These are phyloP conservation scores for Anastrepha obliqua DNA, from an alignment of 1,140 invertebrate species.

Conservation along the genomic window DNA sequence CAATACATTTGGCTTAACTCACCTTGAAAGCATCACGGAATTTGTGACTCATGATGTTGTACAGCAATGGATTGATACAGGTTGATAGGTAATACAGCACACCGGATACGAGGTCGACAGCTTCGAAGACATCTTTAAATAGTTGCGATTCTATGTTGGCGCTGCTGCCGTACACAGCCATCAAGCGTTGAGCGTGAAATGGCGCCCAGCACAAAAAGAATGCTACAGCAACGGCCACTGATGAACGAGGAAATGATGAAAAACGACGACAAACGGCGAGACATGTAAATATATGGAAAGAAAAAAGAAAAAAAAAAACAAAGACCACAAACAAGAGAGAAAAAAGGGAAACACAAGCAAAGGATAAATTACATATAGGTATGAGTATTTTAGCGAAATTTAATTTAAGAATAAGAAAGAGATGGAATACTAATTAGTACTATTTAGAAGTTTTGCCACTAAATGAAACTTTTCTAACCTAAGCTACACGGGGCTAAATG, in stretches of 20 bases:
- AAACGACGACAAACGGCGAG: neutral
- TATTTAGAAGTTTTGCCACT: too few species aligned
- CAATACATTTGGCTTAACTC: slow-evolving; percentile 59
- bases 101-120: slow-evolving; percentile 82
- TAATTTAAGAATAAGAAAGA: too few species aligned
- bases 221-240: slow-evolving; percentile 94
- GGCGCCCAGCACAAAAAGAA: slow-evolving; percentile 98
- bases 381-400: too few species aligned
- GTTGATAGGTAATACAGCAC: slow-evolving; percentile 84
- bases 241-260: slow-evolving; percentile 59
- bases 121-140: slow-evolving; percentile 54
- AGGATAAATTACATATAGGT: too few species aligned
- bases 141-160: slow-evolving; percentile 50
- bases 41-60: slow-evolving; percentile 92
- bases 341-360: neutral
- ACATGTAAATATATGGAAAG: neutral
- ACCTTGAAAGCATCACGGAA: slow-evolving; percentile 90
- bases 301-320: slow-evolving; percentile 53
- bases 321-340: slow-evolving; percentile 1
- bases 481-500: too few species aligned
- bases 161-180: slow-evolving; percentile 81
- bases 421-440: too few species aligned
- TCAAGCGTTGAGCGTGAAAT: slow-evolving; percentile 90
- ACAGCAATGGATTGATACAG: slow-evolving; percentile 88
- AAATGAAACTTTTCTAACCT: too few species aligned